These are phyloP conservation scores for Aporrectodea caliginosa DNA, from an alignment of 1,140 invertebrate genomes.

Conservation along the genomic window DNA sequence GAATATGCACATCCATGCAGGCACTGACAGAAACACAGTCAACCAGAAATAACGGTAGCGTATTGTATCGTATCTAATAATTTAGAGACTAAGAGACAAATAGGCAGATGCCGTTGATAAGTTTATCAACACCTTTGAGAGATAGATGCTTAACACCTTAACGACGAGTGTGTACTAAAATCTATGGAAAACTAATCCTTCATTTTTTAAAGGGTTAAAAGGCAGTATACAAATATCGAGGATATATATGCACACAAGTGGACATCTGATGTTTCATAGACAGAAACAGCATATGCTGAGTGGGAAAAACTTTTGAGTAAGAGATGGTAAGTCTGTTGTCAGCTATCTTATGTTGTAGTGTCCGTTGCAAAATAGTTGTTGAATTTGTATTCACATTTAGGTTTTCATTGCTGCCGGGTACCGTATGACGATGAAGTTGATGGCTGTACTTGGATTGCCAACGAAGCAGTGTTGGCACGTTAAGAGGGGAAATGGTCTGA, in stretches of 20 bases:
- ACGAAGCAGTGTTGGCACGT: conserved; percentile 63
- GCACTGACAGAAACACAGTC: neutral
- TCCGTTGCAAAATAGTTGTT: neutral
- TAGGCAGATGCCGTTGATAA: too few relatives aligned
- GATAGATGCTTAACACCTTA: too few relatives aligned
- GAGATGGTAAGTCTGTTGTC: neutral
- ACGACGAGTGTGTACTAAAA: too few relatives aligned
- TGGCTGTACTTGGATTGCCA: conserved; percentile 45
- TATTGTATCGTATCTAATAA: neutral
- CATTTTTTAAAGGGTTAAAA: too few relatives aligned
- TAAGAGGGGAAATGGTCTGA: conserved; percentile 64
- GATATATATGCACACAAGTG: too few relatives aligned
- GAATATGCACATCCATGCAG: neutral
- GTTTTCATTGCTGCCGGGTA: conserved; percentile 61
- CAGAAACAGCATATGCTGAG: too few relatives aligned
- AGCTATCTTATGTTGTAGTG: neutral
- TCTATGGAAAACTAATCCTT: too few relatives aligned
- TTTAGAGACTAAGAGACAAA: too few relatives aligned
- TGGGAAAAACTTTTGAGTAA: neutral
- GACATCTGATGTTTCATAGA: too few relatives aligned
- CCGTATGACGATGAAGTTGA: conserved; percentile 57
- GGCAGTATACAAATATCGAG: too few relatives aligned
- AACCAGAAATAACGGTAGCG: neutral
- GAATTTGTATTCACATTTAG: conserved; percentile 50
- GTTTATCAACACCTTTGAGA: too few relatives aligned